phyloP scores from a whole-genome alignment of 2,797 vertebrate species.

The Tolypeutes matacus region DNA sequence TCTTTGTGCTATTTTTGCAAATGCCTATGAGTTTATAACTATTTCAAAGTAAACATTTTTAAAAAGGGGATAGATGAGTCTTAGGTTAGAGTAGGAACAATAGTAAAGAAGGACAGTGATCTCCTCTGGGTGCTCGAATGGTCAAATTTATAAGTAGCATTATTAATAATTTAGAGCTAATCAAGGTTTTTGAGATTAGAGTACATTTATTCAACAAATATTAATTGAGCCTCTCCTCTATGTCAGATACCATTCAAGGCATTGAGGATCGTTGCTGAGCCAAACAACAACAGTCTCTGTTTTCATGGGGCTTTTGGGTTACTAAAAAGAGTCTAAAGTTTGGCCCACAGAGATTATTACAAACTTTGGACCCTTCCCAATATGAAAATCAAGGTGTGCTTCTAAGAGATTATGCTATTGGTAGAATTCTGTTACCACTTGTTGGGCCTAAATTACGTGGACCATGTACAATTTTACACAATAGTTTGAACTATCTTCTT shows the following conservation, averaged over 20 bases:
- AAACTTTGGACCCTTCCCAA: neutral
- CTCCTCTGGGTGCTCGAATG: neutral
- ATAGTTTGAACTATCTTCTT: neutral
- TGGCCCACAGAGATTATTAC: neutral
- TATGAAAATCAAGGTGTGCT: neutral
- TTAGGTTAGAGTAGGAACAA: neutral
- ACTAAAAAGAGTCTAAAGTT: neutral
- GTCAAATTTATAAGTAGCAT: neutral
- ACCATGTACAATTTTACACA: neutral
- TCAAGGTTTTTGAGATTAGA: neutral
- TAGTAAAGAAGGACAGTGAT: neutral
- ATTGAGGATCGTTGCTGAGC: neutral
- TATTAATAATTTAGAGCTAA: neutral
- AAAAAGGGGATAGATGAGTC: neutral
- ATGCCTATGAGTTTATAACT: neutral
- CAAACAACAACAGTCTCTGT: neutral
- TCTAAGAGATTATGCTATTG: neutral
- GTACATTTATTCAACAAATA: neutral
- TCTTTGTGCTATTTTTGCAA: conserved; percentile 15
- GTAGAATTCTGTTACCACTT: neutral
- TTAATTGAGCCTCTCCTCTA: neutral
- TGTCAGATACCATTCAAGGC: neutral
- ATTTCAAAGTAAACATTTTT: conserved; percentile 35
- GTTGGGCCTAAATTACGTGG: neutral
- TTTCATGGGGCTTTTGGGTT: neutral